Conservation (phyloP, 2,888 invertebrate species). For the Troides aeacus region DNA sequence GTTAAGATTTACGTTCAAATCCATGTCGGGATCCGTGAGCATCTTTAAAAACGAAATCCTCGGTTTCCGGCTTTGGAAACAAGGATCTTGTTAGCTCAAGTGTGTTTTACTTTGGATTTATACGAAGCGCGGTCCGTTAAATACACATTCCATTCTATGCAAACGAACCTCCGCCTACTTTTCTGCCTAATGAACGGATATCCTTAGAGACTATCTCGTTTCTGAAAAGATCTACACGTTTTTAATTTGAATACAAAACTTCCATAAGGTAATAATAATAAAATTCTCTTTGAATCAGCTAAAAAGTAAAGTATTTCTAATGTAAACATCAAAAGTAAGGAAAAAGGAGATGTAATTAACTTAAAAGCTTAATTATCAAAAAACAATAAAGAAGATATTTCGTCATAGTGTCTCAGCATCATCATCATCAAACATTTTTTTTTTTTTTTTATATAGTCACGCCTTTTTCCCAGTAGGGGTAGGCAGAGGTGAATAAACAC, state of each 20-base stretch:
- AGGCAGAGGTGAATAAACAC: no score
- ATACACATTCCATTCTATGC: background rate
- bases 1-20: background rate
- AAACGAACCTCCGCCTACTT: constrained; percentile 2
- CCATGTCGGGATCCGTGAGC: background rate
- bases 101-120: constrained; percentile 5
- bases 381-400: background rate
- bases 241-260: background rate
- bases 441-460: no score
- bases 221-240: background rate
- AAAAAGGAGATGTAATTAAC: background rate
- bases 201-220: background rate
- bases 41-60: background rate
- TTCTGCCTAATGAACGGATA: background rate
- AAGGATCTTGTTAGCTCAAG: background rate
- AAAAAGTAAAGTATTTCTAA: background rate
- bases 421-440: no score
- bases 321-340: background rate
- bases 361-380: background rate
- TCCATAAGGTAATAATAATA: no score
- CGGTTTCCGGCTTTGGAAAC: background rate
- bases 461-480: no score
- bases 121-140: constrained; percentile 6
- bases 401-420: no score
- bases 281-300: no score